Evolutionary conservation across 2,113 vertebrate genomes (phyloP).

Genomic region (Carassius carassius): DNA sequence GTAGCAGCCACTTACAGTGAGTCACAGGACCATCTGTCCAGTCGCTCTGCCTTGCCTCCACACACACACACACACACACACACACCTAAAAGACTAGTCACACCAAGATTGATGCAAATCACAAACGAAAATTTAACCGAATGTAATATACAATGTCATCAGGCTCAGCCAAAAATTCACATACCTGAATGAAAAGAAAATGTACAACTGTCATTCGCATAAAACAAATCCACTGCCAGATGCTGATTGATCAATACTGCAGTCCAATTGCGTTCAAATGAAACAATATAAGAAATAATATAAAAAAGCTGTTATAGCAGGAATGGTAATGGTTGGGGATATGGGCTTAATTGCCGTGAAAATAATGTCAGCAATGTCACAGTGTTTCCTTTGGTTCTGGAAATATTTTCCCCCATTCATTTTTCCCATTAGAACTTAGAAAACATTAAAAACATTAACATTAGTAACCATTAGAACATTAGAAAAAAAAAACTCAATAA

Average conservation of each 20-base stretch:
- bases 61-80: conserved; percentile 22
- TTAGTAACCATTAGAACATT: no score
- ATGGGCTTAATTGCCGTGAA: not conserved
- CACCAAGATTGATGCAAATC: not conserved
- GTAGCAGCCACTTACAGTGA: conserved; percentile 73
- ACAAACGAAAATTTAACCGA: not conserved
- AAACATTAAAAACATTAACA: no score
- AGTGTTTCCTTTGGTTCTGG: not conserved
- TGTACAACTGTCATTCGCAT: not conserved
- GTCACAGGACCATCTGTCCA: conserved; percentile 78
- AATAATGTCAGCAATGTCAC: not conserved
- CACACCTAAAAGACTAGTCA: conserved; percentile 36
- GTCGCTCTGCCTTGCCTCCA: conserved; percentile 20
- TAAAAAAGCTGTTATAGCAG: not conserved
- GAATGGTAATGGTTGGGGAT: not conserved
- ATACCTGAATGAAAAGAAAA: not conserved
- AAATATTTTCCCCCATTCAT: not conserved
- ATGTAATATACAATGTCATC: not conserved
- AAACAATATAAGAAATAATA: not conserved
- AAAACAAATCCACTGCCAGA: not conserved
- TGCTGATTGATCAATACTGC: not conserved
- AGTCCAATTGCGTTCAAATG: not conserved
- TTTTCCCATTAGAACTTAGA: not conserved
- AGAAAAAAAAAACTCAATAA: no score
- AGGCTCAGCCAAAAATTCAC: not conserved